Conservation (phyloP, 2,888 invertebrate species). For the Tachina lurida region DNA sequence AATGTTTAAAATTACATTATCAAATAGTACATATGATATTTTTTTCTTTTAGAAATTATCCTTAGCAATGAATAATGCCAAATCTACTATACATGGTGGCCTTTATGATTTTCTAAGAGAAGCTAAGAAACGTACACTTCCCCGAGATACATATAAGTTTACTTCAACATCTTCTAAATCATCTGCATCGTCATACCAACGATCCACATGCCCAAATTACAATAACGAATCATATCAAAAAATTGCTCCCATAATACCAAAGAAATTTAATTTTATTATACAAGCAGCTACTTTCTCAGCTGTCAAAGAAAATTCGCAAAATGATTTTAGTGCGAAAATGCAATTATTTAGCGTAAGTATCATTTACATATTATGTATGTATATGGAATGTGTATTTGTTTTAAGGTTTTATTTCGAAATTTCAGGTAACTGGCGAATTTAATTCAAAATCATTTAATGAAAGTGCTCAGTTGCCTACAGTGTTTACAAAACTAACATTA, state of each 20-base stretch:
- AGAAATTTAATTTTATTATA: conserved; percentile 90
- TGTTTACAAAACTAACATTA: conserved; percentile 86
- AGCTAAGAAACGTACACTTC: conserved; percentile 80
- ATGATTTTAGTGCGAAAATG: conserved; percentile 88
- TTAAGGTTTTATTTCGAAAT: not conserved
- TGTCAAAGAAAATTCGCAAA: conserved; percentile 87
- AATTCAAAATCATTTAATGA: conserved; percentile 83
- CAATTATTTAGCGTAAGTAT: conserved; percentile 86
- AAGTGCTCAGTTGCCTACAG: conserved; percentile 84
- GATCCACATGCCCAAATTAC: conserved; percentile 72
- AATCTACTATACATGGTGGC: conserved; percentile 83
- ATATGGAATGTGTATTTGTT: not conserved
- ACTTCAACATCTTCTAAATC: conserved; percentile 31
- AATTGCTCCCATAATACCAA: conserved; percentile 91
- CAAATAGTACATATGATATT: conserved; percentile 5
- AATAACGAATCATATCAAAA: conserved; percentile 85
- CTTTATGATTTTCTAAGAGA: conserved; percentile 84
- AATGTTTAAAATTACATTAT: not conserved
- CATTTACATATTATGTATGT: not conserved
- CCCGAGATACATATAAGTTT: conserved; percentile 64
- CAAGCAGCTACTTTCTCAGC: conserved; percentile 88
- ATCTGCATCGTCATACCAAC: conserved; percentile 19
- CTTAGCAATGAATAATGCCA: conserved; percentile 83
- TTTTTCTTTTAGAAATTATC: conserved; percentile 80
- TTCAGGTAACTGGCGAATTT: conserved; percentile 85